Percentiles rank a stretch among this genome's conserved stretches.
These are phyloP conservation scores for Microdon myrmicae DNA, from an alignment of 2,888 invertebrate species.

Conservation along the genomic window DNA sequence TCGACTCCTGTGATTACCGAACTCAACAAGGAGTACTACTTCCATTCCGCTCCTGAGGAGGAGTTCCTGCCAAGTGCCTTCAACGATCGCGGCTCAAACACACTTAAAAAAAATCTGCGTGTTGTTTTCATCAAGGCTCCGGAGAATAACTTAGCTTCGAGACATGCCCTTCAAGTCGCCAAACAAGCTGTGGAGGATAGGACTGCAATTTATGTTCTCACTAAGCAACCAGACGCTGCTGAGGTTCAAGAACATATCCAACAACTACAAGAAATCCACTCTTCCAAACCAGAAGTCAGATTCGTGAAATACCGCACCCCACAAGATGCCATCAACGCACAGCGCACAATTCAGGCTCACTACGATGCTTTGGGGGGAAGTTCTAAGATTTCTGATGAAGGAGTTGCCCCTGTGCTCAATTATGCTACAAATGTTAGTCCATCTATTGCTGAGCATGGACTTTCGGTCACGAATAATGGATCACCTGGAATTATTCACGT, in stretches of 20 bases:
- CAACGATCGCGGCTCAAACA: constrained; percentile 53
- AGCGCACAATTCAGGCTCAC: constrained; percentile 61
- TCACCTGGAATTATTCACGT: no score
- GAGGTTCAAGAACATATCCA: constrained; percentile 59
- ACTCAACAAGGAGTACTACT: constrained; percentile 61
- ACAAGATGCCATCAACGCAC: constrained; percentile 62
- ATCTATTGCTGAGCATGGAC: no score
- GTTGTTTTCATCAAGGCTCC: constrained; percentile 63
- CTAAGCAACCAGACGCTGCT: constrained; percentile 59
- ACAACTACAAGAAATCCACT: constrained; percentile 54
- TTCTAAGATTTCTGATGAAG: constrained; percentile 60
- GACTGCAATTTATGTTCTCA: constrained; percentile 63
- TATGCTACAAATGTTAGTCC: constrained; percentile 61
- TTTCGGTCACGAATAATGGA: no score
- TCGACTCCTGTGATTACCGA: constrained; percentile 51
- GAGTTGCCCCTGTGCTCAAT: constrained; percentile 60
- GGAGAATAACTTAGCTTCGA: constrained; percentile 59
- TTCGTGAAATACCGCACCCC: constrained; percentile 63
- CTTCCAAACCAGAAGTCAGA: constrained; percentile 61
- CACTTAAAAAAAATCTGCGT: constrained; percentile 60
- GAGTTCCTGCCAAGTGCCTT: constrained; percentile 57
- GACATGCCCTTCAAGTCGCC: constrained; percentile 59
- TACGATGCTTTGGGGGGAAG: constrained; percentile 60
- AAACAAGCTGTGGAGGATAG: constrained; percentile 59
- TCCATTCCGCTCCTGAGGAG: constrained; percentile 62